These are phyloP conservation scores for Forbesichthys agassizii DNA, from an alignment of 2,113 vertebrate species.

Conservation along the genomic window DNA sequence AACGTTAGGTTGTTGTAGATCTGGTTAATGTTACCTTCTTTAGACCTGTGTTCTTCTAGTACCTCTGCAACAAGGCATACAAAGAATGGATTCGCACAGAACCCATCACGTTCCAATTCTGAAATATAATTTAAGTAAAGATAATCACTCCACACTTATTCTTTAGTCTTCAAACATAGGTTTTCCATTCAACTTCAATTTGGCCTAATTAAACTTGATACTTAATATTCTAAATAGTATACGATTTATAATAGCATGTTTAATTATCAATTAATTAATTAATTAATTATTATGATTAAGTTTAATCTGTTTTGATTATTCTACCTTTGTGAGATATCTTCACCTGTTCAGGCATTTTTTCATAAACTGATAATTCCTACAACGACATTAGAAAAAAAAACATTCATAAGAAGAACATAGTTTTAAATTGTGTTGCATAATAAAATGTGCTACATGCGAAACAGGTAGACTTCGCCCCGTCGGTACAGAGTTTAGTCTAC, in stretches of 20 bases:
- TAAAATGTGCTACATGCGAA: neutral
- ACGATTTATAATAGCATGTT: too few relatives aligned
- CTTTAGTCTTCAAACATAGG: neutral
- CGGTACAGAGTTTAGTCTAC: too few relatives aligned
- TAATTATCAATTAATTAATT: too few relatives aligned
- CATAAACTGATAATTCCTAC: slow-evolving; percentile 76
- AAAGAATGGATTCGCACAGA: slow-evolving; percentile 72
- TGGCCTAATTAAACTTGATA: too few relatives aligned
- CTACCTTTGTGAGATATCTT: slow-evolving; percentile 71
- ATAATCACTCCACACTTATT: neutral
- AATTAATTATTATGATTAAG: too few relatives aligned
- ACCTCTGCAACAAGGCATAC: slow-evolving; percentile 78
- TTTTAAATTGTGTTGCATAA: neutral
- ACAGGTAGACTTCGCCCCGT: neutral
- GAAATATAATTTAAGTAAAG: slow-evolving; percentile 8
- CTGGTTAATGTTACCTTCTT: slow-evolving; percentile 60
- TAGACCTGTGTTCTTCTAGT: slow-evolving; percentile 59
- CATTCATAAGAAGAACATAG: neutral
- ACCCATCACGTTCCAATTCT: slow-evolving; percentile 79
- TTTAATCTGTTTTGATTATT: slow-evolving; percentile 21
- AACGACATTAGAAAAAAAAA: neutral
- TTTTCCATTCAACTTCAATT: neutral
- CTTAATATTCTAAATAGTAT: too few relatives aligned
- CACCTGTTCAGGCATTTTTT: slow-evolving; percentile 74
- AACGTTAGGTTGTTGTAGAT: neutral